Evolutionary conservation across 2,888 invertebrate genomes (phyloP), one percentile per base, ranked within the genome.

Genomic region (Pseudolycoriella hygida): DNA sequence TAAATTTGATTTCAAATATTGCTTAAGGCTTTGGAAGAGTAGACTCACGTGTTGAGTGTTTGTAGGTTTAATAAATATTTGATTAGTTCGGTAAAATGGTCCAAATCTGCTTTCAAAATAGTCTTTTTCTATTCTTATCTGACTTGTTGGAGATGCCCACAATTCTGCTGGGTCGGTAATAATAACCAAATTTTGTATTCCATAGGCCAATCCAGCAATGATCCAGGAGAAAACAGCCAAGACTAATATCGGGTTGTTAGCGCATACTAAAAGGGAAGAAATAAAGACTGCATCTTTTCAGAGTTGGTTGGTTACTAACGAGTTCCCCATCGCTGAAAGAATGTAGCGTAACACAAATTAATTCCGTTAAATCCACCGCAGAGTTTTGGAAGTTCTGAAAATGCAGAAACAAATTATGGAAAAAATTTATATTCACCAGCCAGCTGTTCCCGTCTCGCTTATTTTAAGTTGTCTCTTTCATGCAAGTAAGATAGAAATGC

Each of bases 141-240:
- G 70, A 53, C 90, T 90, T 19, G 69, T 64, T 2, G 86, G 80
- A 0, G 89, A 72, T 1, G 94, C 88, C 97, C 97, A 97, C 39
- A 97, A 72, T 59, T 96, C 85, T 2, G 93, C 78, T 0, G 96
- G 94, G 60, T 92, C 79, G 0, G 89, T 80, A 0, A 87, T 90
- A 1, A 96, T 71, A 48, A 74, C 62, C 50, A 92, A 62, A 46
- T 67, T 67, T 0, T 67, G 47, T 10, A 80, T 67, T n/a, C 93
- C 93, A 51, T 72, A 75, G 3, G 75, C 67, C 47, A 87, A 64
- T 1, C 67, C 58, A 2, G 41, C 56, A 19, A 77, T 67, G 1
- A 78, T 46, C 67, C 80, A 75, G 0, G 76, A 70, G 18, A 74
- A 72, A 8, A 79, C 47, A 55, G 77, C 70, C 14, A 89, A 60